Evolutionary conservation across 2,797 vertebrate genomes (phyloP), one percentile per base, ranked within the genome.

Genomic region (Tragopan temminckii): DNA sequence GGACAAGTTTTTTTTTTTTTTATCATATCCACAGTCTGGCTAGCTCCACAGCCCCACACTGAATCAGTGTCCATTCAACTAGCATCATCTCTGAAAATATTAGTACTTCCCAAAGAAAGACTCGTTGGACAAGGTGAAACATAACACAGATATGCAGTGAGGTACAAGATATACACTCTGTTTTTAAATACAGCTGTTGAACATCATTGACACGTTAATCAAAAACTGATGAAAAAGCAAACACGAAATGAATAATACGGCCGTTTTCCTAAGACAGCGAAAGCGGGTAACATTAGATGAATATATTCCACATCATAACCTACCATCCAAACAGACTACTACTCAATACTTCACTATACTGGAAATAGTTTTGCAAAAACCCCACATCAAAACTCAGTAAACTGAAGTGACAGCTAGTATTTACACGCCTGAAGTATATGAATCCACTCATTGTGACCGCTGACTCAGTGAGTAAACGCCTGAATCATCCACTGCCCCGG

Each of bases 381-480:
- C 29, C 52, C 27, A 53, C 9, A 53, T 53, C 40, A 70, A 67
- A 92, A 43, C 67, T 79, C 55, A 55, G 48, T n/a, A 74, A 72
- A 90, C 75, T 29, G n/a, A 92, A 72, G 46, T 4, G 5, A 53
- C 84, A 76, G 80, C 74, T 55, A 78, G 79, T 69, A 83, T 82
- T 75, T 90, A 55, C 62, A 88, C 4, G 77, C 61, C 78, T 68
- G 59, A 87, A 75, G 85, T 76, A 59, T 18, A 80, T 79, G 77
- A 95, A 96, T 95, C 82, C 81, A 81, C 61, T 93, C 75, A 74
- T 90, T 96, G 91, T 93, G 89, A 96, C 91, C 79, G 62, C 80
- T 97, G 94, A 97, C 82, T 97, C 95, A 96, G 85, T n/a, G 71
- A 58, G 66, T 50, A 88, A 90, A 88, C 82, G 57, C 63, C 52